Base-by-base conservation (phyloP, 2,888 invertebrate genomes). In the Hydraecia micacea region DNA sequence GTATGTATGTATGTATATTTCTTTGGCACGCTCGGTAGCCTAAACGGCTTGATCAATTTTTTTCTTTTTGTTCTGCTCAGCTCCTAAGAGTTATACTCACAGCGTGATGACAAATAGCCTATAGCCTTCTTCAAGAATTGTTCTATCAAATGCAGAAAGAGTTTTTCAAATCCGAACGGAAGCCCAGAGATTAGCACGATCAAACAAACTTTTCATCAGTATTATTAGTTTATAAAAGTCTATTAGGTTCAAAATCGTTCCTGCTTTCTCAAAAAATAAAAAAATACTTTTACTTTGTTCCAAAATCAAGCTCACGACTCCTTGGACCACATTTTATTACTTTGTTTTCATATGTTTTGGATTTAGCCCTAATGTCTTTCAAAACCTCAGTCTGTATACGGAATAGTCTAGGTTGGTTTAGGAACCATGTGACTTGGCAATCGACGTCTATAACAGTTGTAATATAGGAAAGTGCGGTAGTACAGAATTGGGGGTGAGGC, bases 401-500 rank as follows among this genome's bases (percentile, higher is more conserved):
- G 11, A 58, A 49, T 28, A 66, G 25, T 7, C 9, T 66, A n/a
- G 21, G 39, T 72, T 49, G 25, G 46, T 73, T 32, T 32, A 71
- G 71, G 5, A n/a, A 68, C 62, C 71, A 71, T 75, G 62, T 76
- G 73, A 81, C 81, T 85, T 78, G 78, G 75, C 82, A 75, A 76
- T 81, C 58, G 78, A 72, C 69, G 36, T 66, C 81, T 73, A 74
- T 76, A 75, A 78, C 71, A 76, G 52, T 73, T 66, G 65, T 84
- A 77, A 77, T 81, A 75, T 81, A 85, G 60, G 67, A 72, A 81
- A 78, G 70, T 85, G 77, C 69, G 80, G 58, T 65, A 65, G 58
- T 67, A 71, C 71, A 42, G 65, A 74, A 67, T 68, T 72, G 65
- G 36, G n/a, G 6, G n/a, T 74, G 65, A 68, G 28, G 78, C 75